These are phyloP conservation scores for Mustela nigripes DNA, from an alignment of 2,113 vertebrate genomes.

Conservation along the genomic window DNA sequence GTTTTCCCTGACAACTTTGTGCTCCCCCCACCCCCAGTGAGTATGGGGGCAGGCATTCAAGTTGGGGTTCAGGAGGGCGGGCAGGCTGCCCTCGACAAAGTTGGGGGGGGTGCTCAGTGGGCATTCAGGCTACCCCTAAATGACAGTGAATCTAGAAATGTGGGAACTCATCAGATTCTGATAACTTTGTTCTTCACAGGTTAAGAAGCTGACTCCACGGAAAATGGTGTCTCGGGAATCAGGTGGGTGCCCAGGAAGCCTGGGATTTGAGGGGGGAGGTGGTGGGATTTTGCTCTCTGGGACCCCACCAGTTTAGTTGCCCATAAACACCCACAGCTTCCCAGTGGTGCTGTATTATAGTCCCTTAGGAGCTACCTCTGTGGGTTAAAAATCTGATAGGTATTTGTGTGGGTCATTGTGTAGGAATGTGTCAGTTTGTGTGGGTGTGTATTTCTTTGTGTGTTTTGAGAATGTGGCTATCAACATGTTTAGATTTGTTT, in stretches of 20 bases:
- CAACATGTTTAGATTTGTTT: not conserved
- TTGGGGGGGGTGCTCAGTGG: not conserved
- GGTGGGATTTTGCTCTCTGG: not conserved
- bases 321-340: not conserved
- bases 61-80: not conserved
- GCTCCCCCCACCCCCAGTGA: constrained; percentile 88
- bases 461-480: not conserved
- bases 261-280: not conserved
- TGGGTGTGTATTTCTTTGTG: not conserved
- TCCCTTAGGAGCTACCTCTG: not conserved
- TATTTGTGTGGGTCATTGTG: not conserved
- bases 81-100: not conserved
- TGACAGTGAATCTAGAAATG: not conserved
- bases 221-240: constrained; percentile 48
- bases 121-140: not conserved
- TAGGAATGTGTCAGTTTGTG: not conserved
- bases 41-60: not conserved
- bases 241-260: constrained; percentile 34
- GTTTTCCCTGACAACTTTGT: constrained; percentile 94
- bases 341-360: not conserved
- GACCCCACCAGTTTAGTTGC: not conserved
- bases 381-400: not conserved
- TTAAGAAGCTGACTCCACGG: constrained; percentile 71
- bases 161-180: not conserved
- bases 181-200: constrained; percentile 39